Percentiles rank a stretch among this genome's conserved stretches.
Conservation (phyloP, 2,797 vertebrate species). For the Urosaurus nigricauda region DNA sequence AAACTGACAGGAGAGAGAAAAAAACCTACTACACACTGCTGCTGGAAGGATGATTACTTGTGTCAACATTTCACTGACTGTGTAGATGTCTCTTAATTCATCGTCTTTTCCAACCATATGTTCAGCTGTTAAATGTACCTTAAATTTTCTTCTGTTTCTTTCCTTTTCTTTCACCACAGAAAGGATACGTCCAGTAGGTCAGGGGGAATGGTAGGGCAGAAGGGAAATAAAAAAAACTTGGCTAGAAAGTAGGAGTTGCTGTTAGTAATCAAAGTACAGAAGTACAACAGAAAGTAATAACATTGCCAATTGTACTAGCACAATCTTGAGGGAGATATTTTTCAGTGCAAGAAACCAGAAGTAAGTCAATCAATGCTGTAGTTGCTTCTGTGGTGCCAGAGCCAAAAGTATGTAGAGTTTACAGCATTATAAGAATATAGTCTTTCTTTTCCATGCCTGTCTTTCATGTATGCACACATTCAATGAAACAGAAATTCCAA, state of each 20-base stretch:
- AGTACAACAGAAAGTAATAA: background rate
- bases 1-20: slow-evolving; percentile 57
- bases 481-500: background rate
- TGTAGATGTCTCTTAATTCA: background rate
- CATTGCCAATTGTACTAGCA: background rate
- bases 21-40: background rate
- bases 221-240: background rate
- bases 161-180: background rate
- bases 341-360: background rate
- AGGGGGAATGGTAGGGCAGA: too few relatives aligned
- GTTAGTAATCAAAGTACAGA: background rate
- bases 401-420: background rate
- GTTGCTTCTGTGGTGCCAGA: background rate
- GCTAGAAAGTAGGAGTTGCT: background rate
- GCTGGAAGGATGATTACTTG: background rate
- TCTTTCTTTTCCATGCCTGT: background rate
- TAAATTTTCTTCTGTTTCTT: background rate
- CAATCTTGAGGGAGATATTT: background rate
- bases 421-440: background rate
- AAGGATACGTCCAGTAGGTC: background rate
- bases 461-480: background rate
- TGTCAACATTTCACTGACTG: background rate
- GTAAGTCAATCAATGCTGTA: too few relatives aligned
- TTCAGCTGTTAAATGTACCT: background rate
- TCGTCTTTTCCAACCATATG: background rate